Conservation (phyloP, 2,797 vertebrate genomes). For the Lagocephalus sceleratus region DNA sequence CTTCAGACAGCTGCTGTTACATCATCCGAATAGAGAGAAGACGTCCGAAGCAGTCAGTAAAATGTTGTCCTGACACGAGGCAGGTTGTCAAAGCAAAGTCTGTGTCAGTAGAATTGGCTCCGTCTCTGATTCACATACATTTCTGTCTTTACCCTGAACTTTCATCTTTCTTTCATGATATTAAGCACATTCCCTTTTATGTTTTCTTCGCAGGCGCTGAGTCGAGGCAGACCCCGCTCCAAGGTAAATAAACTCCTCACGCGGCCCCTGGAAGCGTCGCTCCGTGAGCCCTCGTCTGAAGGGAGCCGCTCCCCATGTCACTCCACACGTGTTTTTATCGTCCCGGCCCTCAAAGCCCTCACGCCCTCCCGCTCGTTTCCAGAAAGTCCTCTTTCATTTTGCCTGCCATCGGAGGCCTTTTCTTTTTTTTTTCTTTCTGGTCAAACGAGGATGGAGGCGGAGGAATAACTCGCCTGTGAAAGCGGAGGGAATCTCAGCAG, state of each 20-base stretch:
- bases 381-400: neutral
- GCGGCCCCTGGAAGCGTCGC: conserved; percentile 10
- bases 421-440: neutral
- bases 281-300: conserved; percentile 5
- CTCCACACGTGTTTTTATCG: neutral
- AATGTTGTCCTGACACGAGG: conserved; percentile 36
- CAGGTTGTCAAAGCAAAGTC: conserved; percentile 47
- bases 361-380: neutral
- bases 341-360: conserved; percentile 5
- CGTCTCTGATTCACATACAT: conserved; percentile 5
- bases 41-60: conserved; percentile 40
- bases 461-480: neutral
- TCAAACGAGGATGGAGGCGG: neutral
- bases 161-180: conserved; percentile 30
- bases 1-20: conserved; percentile 36
- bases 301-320: conserved; percentile 1
- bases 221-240: conserved; percentile 26
- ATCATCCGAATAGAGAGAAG: conserved; percentile 35
- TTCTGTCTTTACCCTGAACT: conserved; percentile 10
- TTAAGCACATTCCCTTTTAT: conserved; percentile 49
- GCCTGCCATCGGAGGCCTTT: neutral
- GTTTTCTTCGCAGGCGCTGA: conserved; percentile 49
- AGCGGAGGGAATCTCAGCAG: conserved; percentile 12
- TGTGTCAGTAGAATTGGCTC: conserved; percentile 24
- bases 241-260: conserved; percentile 58